phyloP scores from a whole-genome alignment of 2,113 vertebrate genomes.

The Gorsachius goisagi region DNA sequence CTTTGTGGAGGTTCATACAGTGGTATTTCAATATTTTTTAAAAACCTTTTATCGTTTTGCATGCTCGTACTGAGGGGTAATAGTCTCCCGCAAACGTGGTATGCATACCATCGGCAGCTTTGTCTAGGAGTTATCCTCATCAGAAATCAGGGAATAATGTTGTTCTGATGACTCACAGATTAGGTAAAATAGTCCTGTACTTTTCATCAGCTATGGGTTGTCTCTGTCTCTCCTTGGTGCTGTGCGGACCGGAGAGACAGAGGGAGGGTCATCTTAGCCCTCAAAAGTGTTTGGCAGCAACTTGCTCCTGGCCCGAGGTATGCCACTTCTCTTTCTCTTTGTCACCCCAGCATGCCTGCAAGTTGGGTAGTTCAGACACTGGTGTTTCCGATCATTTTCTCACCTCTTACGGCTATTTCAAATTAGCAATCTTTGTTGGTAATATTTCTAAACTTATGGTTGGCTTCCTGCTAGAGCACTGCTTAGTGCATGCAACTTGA shows the following conservation, averaged over 20 bases:
- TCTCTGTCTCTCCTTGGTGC: not conserved
- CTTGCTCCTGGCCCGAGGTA: not conserved
- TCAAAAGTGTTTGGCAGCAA: not conserved
- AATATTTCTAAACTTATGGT: not conserved
- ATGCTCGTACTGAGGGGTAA: not conserved
- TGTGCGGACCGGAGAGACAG: fast-evolving
- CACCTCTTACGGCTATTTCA: not conserved
- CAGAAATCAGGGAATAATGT: not conserved
- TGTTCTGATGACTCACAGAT: not conserved
- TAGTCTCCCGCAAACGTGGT: not conserved
- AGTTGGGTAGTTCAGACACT: not conserved
- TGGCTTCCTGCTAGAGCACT: not conserved
- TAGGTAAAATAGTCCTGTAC: not conserved
- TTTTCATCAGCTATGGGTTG: not conserved
- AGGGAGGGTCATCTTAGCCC: not conserved
- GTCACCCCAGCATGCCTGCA: not conserved
- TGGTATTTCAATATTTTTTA: not conserved
- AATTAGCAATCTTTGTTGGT: not conserved
- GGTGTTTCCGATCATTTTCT: not conserved
- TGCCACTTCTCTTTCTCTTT: not conserved
- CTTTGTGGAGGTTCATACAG: not conserved
- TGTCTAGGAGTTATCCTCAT: not conserved
- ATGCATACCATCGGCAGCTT: not conserved
- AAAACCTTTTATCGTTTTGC: not conserved
- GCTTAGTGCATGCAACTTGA: not conserved